A percentile compares a stretch with the other conserved stretches of the same genome.
phyloP scores from a whole-genome alignment of 2,797 vertebrate species.

The Phaenicophaeus curvirostris region DNA sequence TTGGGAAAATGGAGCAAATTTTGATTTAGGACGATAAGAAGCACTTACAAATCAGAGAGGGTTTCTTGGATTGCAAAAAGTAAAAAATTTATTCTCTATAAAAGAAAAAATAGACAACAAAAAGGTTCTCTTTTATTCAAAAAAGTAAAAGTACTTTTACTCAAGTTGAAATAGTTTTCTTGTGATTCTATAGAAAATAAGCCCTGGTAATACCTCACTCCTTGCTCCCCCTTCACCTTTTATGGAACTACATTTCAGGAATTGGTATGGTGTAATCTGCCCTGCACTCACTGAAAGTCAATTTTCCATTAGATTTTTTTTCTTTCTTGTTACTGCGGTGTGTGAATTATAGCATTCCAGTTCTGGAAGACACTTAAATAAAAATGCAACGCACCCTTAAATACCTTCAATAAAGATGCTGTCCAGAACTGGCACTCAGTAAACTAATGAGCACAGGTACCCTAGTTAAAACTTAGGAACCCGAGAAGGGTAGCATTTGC shows the following conservation, averaged over 20 bases:
- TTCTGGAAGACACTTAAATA: neutral
- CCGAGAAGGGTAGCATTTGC: neutral
- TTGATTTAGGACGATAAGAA: neutral
- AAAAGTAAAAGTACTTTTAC: neutral
- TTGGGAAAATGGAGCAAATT: neutral
- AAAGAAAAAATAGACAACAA: neutral
- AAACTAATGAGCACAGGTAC: neutral
- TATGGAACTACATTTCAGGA: neutral
- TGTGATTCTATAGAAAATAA: neutral
- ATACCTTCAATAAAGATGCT: neutral
- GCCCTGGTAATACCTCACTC: neutral
- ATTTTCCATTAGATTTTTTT: neutral
- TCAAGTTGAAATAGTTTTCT: neutral
- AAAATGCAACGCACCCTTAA: neutral
- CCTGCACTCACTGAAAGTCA: neutral
- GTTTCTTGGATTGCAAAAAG: neutral
- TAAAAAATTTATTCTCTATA: neutral
- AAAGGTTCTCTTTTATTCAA: neutral
- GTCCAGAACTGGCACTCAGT: neutral
- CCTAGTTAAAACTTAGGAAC: neutral
- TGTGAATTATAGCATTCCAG: neutral
- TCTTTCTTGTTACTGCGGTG: neutral
- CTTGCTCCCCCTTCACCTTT: neutral
- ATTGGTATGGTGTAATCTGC: neutral
- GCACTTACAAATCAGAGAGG: neutral